Conservation (phyloP, 64 coral and sea anemone genomes). For the Orbicella faveolata region DNA sequence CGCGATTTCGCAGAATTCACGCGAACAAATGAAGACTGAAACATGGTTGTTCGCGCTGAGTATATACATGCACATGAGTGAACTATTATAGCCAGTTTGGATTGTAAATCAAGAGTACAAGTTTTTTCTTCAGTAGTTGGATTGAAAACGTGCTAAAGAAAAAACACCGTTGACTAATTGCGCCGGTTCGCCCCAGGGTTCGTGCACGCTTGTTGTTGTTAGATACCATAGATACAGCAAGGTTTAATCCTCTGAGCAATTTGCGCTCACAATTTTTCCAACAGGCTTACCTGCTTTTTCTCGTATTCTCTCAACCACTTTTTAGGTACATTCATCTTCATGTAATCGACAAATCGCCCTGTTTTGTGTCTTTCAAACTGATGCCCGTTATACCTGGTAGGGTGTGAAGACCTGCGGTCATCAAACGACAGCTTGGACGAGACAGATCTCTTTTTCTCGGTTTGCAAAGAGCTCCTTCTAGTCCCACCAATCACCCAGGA, state of each 20-base stretch:
- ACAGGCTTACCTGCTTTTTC: constrained; percentile 13
- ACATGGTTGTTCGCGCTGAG: background rate
- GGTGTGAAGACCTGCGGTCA: background rate
- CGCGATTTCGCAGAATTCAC: background rate
- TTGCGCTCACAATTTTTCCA: background rate
- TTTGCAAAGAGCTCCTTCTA: background rate
- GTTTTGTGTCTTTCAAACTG: background rate
- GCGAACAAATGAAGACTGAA: background rate
- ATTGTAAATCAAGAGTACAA: too few species aligned
- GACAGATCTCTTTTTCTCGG: constrained; percentile 5
- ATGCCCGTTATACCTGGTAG: background rate
- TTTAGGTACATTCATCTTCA: constrained; percentile 6
- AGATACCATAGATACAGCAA: background rate
- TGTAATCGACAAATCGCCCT: background rate
- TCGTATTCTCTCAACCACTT: constrained; percentile 34
- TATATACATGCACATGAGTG: too few species aligned
- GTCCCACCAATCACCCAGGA: background rate
- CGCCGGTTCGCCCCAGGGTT: too few species aligned
- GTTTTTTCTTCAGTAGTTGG: too few species aligned
- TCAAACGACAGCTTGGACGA: background rate
- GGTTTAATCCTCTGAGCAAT: background rate
- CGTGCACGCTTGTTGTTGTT: background rate
- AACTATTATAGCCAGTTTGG: too few species aligned
- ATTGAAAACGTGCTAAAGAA: too few species aligned
- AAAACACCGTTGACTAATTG: too few species aligned